Base-by-base conservation (phyloP, 1,140 invertebrate genomes). In the Formica selysi region DNA sequence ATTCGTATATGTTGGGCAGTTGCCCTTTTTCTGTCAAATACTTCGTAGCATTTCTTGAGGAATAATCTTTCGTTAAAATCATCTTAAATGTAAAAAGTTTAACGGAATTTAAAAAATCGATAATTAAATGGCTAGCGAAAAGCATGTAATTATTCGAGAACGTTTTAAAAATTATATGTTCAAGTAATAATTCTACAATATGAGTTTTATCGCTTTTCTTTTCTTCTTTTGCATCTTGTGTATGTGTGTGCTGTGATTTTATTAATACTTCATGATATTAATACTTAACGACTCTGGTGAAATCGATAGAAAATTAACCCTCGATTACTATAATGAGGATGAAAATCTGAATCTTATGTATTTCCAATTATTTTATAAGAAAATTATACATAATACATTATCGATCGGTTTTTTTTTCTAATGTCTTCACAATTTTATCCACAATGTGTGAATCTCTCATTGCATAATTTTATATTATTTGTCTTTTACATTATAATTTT, bases 301-400 rank as follows among this genome's bases (percentile, higher is more conserved):
- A 78, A 76, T 54, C 29, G 51, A 74, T 62, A 76, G 54, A 76
- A 62, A 76, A 76, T 76, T 76, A 76, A 57, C 36, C 32, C 38
- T 62, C 36, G 8, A 5, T 38, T 22, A n/a, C n/a, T 32, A 29
- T 62, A 62, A 76, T 10, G 22, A 76, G 22, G 41, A 62, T 22
- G 48, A 51, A 13, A 22, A 62, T 61, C 16, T 29, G 74, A 29
- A n/a, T 10, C 36, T 51, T 48, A 48, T 48, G 13, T 62, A 76
- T 76, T 76, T 76, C 4, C 36, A 29, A 62, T 41, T 57, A 32
- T 41, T 62, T 61, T n/a, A 76, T 19, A 41, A 76, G 22, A 61
- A 59, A n/a, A 29, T 64, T 57, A 16, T 19, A 62, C 1, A 10
- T 13, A 44, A 26, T 7, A 19, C 13, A 10, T 10, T 74, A 36